Evolutionary conservation across 2,113 vertebrate species (phyloP).

Genomic region (Ellobius talpinus): DNA sequence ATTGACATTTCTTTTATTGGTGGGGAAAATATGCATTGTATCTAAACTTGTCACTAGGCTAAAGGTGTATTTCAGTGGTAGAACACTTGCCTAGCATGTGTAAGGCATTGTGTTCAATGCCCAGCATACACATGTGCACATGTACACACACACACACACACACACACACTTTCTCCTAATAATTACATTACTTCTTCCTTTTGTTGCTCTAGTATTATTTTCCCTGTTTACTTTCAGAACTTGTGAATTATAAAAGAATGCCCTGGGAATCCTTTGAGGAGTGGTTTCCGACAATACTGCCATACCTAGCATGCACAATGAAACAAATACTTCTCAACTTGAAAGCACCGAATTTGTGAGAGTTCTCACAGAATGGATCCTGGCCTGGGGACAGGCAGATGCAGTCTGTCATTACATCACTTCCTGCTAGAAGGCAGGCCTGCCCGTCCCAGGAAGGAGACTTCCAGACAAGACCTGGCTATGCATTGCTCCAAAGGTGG

Average conservation of each 20-base stretch:
- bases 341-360: not conserved
- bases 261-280: not conserved
- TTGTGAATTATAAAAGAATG: not conserved
- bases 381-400: not conserved
- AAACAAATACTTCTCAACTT: not conserved
- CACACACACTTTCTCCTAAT: not conserved
- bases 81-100: not conserved
- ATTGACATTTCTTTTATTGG: not conserved
- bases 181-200: not conserved
- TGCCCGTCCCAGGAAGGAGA: not conserved
- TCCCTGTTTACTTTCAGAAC: not conserved
- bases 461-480: not conserved
- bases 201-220: not conserved
- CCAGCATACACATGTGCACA: not conserved
- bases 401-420: not conserved
- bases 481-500: not conserved
- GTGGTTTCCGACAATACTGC: not conserved
- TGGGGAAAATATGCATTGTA: not conserved
- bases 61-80: not conserved
- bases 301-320: not conserved
- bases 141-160: not conserved
- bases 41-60: not conserved
- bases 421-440: not conserved
- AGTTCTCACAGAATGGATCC: not conserved
- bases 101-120: not conserved